Base-by-base conservation (phyloP, 1,140 invertebrate species). In the Phymorhynchus buccinoides region DNA sequence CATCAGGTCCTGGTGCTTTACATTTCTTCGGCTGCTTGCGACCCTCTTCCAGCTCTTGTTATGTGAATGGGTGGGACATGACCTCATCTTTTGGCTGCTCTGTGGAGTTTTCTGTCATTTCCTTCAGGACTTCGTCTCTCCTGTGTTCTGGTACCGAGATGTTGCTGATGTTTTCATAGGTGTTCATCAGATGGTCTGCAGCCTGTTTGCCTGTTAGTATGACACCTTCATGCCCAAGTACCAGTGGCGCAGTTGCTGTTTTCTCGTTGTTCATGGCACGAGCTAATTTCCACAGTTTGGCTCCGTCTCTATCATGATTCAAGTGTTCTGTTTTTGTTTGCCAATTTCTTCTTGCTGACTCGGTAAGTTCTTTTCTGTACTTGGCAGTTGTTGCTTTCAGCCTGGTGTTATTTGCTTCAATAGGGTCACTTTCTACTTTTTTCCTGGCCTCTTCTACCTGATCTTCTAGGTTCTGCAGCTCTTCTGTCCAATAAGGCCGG, bases 1-100 rank as follows among this genome's bases (percentile, higher is more conserved):
- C 71, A 44, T 87, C 86, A 30, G 86, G 37, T 3, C 86, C 86
- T 1, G 84, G 84, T 12, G 80, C 14, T 75, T 75, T 27, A 37
- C 35, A n/a, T 35, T 37, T 35, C 73, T 75, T 0, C 39, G 39
- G n/a, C 73, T 35, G 30, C 35, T 35, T 75, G 0, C 35, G n/a
- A 14, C 30, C 73, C 14, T 75, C 73, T 27, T 75, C 32, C 12
- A 3, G 9, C 39, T 75, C 73, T 22, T 75, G 35, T 41, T 37
- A 4, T 75, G 35, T 39, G 1, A 75, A 75, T 6, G 32, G 73
- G 6, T 35, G 4, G 6, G 4, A 37, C 9, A 75, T 75, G 9
- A 37, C 16, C 7, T 35, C 35, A 37, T 75, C 73, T 35, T 75
- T 4, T 35, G n/a, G n/a, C n/a, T n/a, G n/a, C 73, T 35, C 39